Evolutionary conservation across 2,888 invertebrate species (phyloP).

Genomic region (Diarsia mendica): DNA sequence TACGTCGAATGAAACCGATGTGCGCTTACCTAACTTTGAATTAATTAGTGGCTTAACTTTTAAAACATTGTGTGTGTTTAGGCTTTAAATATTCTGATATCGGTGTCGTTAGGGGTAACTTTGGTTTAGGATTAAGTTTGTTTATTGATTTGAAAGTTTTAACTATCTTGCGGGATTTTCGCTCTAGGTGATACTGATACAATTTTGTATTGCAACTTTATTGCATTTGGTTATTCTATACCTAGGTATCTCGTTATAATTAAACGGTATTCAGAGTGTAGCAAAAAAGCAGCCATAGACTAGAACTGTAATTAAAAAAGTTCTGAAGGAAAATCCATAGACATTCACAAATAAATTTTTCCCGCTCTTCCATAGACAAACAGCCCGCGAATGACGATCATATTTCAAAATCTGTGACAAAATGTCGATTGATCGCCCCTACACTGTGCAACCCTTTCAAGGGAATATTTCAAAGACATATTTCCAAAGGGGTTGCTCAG

Average conservation of each 20-base stretch:
- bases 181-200: neutral
- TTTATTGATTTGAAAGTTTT: slow-evolving; percentile 39
- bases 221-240: neutral
- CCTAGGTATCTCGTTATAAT: neutral
- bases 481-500: slow-evolving; percentile 71
- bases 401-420: slow-evolving; percentile 69
- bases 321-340: slow-evolving; percentile 7
- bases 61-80: slow-evolving; percentile 61
- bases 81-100: slow-evolving; percentile 54
- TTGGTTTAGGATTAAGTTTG: slow-evolving; percentile 45
- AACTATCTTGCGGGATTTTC: neutral
- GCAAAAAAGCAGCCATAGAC: neutral
- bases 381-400: slow-evolving; percentile 66
- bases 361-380: slow-evolving; percentile 56
- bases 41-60: slow-evolving; percentile 74
- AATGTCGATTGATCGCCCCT: slow-evolving; percentile 67
- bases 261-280: neutral
- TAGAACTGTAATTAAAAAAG: neutral
- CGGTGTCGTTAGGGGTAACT: slow-evolving; percentile 59
- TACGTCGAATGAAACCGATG: slow-evolving; percentile 76
- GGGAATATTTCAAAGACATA: slow-evolving; percentile 77
- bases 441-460: slow-evolving; percentile 65
- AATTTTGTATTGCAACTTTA: neutral
- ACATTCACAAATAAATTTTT: slow-evolving; percentile 11
- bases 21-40: slow-evolving; percentile 75